Base-by-base conservation (phyloP, 1,140 invertebrate genomes). In the Macrostomum lignano region DNA sequence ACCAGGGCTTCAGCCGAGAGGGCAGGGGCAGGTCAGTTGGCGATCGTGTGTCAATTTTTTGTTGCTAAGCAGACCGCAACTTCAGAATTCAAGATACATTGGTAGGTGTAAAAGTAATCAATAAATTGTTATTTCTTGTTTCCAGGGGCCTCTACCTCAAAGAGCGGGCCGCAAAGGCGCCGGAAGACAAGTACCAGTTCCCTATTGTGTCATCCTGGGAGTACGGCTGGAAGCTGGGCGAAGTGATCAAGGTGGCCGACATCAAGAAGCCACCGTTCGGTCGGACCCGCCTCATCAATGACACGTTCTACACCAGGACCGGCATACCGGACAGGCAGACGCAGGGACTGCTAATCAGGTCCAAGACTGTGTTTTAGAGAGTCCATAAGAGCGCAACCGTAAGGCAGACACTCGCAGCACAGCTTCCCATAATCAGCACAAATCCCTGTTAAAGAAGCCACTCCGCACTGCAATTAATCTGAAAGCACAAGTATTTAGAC, bases 271-370 rank as follows among this genome's bases (percentile, higher is more conserved):
- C 51, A 2, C 20, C 25, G 15, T 36, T 44, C 39, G 54, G 48
- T n/a, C 42, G 51, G 11, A 52, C 46, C 7, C 37, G 41, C 25
- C 46, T 53, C 21, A 44, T 57, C 7, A 42, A 44, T 7, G 49
- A 55, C 25, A 52, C 52, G 9, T 55, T 57, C 38, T 55, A 51
- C 32, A 53, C 49, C 1, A 38, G 49, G 31, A 57, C 46, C 36
- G 51, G 50, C 25, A 43, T 57, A 26, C 13, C 31, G 19, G 19
- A 15, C 26, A 3, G 26, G 19, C 26, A 28, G 19, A 28, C 19
- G 26, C 14, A 28, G 7, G 26, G 26, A 28, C 15, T 28, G 26
- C 7, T 28, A 5, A 14, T 15, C 7, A 28, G 26, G 19, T 28
- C 26, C 19, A 9, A 15, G 15, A 28, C 26, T 9, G 19, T 28